Base-by-base conservation (phyloP, 2,113 vertebrate genomes). In the Entelurus aequoreus region DNA sequence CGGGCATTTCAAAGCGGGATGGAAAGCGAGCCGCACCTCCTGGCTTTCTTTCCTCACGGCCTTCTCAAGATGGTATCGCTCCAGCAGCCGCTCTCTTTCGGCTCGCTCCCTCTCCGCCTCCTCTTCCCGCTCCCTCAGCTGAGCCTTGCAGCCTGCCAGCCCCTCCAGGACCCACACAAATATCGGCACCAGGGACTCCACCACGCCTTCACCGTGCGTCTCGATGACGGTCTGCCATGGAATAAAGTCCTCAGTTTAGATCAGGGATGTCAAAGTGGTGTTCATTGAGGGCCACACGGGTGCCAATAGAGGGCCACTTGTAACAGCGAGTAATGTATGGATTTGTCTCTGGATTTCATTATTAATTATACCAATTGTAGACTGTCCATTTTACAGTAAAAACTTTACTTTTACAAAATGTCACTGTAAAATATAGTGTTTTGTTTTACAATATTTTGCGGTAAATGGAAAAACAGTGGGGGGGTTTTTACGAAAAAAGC, bases 141-240 rank as follows among this genome's bases (percentile, higher is more conserved):
- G 89, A 59, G 76, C 77, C 74, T 90, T 87, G 74, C 77, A 89
- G 79, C 73, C 82, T n/a, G 91, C 91, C 66, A 92, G 78, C 1
- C 85, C 88, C 69, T 92, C 91, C 76, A 92, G 85, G 12, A 92
- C 83, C 89, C 89, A 92, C 57, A 92, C 91, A 47, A 92, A 85
- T 59, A 88, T 88, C 60, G 91, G 91, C 1, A 92, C 84, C 81
- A 92, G 79, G 0, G 89, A 88, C 78, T 91, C 91, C 76, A 92
- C 91, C 71, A 89, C 90, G 6, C 79, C 78, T 38, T 89, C 84
- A 1, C 91, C 91, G 61, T 92, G 88, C 48, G 76, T 82, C 73
- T 90, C 90, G 35, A 92, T 87, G 59, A 92, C 80, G 0, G 80
- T 84, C 91, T 92, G 61, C 21, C 52, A 69, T 3, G 5, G 10